Evolutionary conservation across 2,113 vertebrate species (phyloP), one percentile per base, ranked within the genome.

Genomic region (Tychaedon coryphoeus): DNA sequence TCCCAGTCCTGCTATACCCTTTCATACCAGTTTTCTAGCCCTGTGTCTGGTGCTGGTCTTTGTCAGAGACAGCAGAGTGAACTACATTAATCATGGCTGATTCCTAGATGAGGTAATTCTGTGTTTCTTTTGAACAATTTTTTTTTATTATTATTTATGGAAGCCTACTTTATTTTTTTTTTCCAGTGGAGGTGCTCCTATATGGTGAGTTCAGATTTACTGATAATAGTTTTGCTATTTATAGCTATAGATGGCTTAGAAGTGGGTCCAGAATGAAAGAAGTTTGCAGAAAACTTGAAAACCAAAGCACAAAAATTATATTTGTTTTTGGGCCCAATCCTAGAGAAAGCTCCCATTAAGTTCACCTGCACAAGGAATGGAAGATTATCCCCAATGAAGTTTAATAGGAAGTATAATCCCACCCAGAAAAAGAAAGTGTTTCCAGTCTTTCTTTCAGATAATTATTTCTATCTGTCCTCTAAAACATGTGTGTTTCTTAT

Each of bases 401-500:
- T 93, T 94, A 88, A 93, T 53, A 76, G 72, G 67, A 80, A 92
- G 19, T 34, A 16, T 80, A 83, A 88, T 82, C 36, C 61, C 69
- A 94, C 75, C 78, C 78, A 94, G 74, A 93, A 92, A 92, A 93
- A 90, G 88, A 97, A 96, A 97, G 86, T 93, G 88, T 95, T 97
- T 96, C 92, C 92, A 94, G 85, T 71, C 95, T 86, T 92, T 94
- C 47, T 86, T 96, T 94, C 88, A 53, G 66, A 64, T 88, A 94
- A 96, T 95, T 92, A 92, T 88, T 97, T 96, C 96, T 97, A 26
- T 90, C 93, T 95, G 82, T 84, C 75, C 72, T 93, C 64, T 73
- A 65, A 70, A 95, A 93, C 96, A 96, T 96, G 78, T 96, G 96
- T 83, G 92, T 90, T 94, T 96, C 94, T 95, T 95, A 96, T 90